phyloP scores from a whole-genome alignment of 2,113 vertebrate genomes.

The Bostrychus sinensis region DNA sequence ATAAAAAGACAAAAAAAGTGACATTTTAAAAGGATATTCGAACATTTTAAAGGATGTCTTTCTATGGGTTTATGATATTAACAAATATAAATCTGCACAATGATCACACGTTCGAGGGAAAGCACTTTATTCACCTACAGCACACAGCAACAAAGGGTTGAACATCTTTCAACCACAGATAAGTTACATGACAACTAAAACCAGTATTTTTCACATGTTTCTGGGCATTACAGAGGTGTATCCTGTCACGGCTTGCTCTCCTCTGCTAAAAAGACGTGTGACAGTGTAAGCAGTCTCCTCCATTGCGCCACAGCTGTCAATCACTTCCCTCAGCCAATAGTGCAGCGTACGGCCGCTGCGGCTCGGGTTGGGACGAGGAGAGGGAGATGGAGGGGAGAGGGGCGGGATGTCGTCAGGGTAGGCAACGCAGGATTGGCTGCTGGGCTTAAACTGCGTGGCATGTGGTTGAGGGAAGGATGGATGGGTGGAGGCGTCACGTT shows the following conservation, averaged over 20 bases:
- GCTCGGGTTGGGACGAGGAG: slow-evolving; percentile 50
- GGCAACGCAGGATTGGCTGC: slow-evolving; percentile 70
- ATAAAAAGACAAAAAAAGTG: no score
- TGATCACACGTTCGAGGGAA: slow-evolving; percentile 29
- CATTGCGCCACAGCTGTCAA: slow-evolving; percentile 76
- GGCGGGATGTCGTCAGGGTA: slow-evolving; percentile 68
- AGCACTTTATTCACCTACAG: slow-evolving; percentile 56
- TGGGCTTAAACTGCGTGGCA: slow-evolving; percentile 80
- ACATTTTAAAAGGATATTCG: no score
- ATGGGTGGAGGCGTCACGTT: slow-evolving; percentile 71
- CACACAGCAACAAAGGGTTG: slow-evolving; percentile 49
- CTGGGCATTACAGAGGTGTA: slow-evolving; percentile 10
- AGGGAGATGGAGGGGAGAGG: slow-evolving; percentile 24
- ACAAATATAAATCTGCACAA: background rate
- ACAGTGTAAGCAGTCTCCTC: slow-evolving; percentile 66
- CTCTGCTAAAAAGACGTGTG: slow-evolving; percentile 64
- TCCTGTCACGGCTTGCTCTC: slow-evolving; percentile 38
- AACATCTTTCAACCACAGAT: slow-evolving; percentile 52
- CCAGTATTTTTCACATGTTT: slow-evolving; percentile 21
- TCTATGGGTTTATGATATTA: background rate
- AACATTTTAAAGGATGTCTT: background rate
- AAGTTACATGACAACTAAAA: slow-evolving; percentile 32
- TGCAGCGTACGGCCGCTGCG: slow-evolving; percentile 73
- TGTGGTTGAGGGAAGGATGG: slow-evolving; percentile 69
- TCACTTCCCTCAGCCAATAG: slow-evolving; percentile 74